These are phyloP conservation scores for Spinus olivaceus DNA, from an alignment of 2,797 vertebrate species.

Conservation along the genomic window DNA sequence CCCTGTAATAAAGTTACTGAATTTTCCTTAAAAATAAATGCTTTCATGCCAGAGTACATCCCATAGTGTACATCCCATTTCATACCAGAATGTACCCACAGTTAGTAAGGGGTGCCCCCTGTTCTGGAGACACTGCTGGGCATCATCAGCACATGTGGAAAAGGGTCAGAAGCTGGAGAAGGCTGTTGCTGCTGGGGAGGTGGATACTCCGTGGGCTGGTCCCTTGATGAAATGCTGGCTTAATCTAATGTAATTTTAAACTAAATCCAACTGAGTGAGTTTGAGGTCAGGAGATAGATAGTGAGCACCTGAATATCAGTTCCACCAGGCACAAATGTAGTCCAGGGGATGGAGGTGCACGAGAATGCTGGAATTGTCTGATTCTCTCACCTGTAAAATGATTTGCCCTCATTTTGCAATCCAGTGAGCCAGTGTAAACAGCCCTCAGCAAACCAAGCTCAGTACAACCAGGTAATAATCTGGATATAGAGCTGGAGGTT, in stretches of 20 bases:
- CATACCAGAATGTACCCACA: neutral
- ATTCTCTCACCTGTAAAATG: neutral
- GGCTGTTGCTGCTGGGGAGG: neutral
- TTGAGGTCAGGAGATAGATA: neutral
- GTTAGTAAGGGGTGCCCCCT: neutral
- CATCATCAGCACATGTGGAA: neutral
- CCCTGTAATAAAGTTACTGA: neutral
- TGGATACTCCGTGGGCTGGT: neutral
- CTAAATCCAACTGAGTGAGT: neutral
- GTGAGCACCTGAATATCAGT: rapidly evolving
- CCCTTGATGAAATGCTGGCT: neutral
- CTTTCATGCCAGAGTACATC: neutral
- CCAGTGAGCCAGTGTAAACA: neutral
- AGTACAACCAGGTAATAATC: neutral
- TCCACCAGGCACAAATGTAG: neutral
- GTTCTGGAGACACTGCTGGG: neutral
- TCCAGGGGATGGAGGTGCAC: neutral
- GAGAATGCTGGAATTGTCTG: neutral
- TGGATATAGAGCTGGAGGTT: neutral
- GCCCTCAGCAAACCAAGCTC: neutral
- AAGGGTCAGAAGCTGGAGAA: rapidly evolving
- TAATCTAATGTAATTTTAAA: neutral
- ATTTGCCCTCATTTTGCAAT: neutral
- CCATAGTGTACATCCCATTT: neutral
- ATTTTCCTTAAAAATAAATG: neutral